A percentile compares a stretch with the other conserved stretches of the same genome.
phyloP scores from a whole-genome alignment of 2,797 vertebrate species.

The Thaleichthys pacificus region DNA sequence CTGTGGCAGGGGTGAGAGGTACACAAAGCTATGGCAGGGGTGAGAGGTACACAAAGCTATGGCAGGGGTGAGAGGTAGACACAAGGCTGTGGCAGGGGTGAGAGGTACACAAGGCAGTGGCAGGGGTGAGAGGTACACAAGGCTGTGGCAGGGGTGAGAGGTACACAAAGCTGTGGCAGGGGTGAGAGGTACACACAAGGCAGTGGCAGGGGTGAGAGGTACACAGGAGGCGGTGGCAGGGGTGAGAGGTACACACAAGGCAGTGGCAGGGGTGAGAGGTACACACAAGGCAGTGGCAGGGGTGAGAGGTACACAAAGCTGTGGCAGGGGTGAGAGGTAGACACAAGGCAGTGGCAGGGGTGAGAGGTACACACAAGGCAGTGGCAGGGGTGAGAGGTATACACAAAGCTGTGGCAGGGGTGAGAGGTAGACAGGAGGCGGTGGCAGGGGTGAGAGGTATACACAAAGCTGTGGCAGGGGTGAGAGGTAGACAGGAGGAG shows the following conservation, averaged over 20 bases:
- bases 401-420: background rate
- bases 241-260: background rate
- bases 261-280: background rate
- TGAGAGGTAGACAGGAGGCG: background rate
- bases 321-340: background rate
- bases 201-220: background rate
- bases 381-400: background rate
- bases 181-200: background rate
- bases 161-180: too few species aligned
- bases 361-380: background rate
- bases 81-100: background rate
- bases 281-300: background rate
- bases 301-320: background rate
- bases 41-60: background rate
- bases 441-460: background rate
- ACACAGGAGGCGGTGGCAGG: background rate
- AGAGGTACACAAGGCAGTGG: background rate
- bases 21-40: too few species aligned
- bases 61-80: background rate
- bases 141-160: background rate
- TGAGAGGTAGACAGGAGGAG: conserved; percentile 6
- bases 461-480: too few species aligned
- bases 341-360: background rate
- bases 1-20: background rate
- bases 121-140: background rate